Evolutionary conservation across 2,113 vertebrate species (phyloP), one percentile per base, ranked within the genome.

Genomic region (Vireo altiloquus): DNA sequence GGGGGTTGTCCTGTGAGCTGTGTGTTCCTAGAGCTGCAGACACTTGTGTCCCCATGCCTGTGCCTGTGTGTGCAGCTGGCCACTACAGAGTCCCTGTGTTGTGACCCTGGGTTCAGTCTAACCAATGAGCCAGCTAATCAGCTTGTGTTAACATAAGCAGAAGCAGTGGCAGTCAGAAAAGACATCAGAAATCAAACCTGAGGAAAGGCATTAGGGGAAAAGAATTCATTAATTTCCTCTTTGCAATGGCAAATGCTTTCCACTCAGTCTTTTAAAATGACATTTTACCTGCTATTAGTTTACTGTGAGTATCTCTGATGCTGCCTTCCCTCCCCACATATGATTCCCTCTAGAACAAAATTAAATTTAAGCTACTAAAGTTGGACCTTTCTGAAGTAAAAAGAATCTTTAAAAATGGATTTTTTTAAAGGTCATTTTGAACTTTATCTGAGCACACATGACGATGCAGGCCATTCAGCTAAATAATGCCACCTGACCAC

Each of bases 361-460:
- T 95, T 94, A 97, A 96, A 97, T 96, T 95, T 95, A 94, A 97
- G 95, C 95, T 90, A 87, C 95, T 96, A 75, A 97, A 96, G 90
- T 96, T 14, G 90, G 95, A 96, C 72, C 87, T 97, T 96, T 95
- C 89, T 93, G 92, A 96, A 94, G 91, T 83, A 92, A 96, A 96
- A 96, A 94, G 90, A 96, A 97, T 97, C 97, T 97, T 97, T 97
- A 96, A 96, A 97, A 97, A 97, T 97, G 92, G 96, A 97, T 96
- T 97, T 97, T 97, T 96, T 93, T 89, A 97, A 97, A 97, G 97
- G 97, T 97, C 96, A 94, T 97, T 97, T 97, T 97, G 97, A 96
- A 96, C 95, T 97, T 95, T 97, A 94, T 93, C 95, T 76, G 90
- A 94, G 87, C 82, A 92, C 93, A 96, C 82, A 89, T 3, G 49